phyloP scores from a whole-genome alignment of 1,140 invertebrate species.

The Maniola jurtina region DNA sequence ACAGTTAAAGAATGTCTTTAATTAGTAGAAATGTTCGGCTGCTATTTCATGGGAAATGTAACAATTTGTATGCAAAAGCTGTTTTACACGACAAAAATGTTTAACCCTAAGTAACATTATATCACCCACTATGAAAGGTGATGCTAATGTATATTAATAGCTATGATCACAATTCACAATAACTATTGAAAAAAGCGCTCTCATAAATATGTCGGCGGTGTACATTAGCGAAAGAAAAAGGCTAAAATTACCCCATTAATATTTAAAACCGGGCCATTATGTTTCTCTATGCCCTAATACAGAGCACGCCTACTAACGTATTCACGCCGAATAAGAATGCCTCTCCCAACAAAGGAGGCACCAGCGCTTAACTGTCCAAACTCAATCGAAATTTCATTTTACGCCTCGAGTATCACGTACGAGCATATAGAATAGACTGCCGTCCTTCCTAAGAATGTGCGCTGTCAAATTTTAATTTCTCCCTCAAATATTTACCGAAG shows the following conservation, averaged over 20 bases:
- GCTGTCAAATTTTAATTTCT: conserved; percentile 79
- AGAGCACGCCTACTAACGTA: conserved; percentile 35
- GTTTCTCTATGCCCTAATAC: conserved; percentile 27
- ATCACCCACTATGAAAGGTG: neutral
- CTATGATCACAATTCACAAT: conserved; percentile 5
- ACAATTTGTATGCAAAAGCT: no score
- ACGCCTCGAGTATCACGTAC: conserved; percentile 73
- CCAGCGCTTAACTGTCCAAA: conserved; percentile 57
- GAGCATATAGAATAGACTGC: conserved; percentile 67
- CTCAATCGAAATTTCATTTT: conserved; percentile 77
- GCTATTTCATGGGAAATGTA: no score
- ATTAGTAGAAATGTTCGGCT: no score
- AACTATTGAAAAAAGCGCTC: conserved; percentile 1
- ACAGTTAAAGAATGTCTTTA: no score
- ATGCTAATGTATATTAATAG: neutral
- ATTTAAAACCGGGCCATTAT: conserved; percentile 26
- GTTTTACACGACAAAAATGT: neutral
- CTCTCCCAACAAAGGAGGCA: conserved; percentile 32
- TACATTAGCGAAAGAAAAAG: conserved; percentile 18
- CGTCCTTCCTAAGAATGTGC: conserved; percentile 62
- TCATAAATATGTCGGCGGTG: neutral
- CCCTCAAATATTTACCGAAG: conserved; percentile 78
- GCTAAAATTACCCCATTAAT: conserved; percentile 30
- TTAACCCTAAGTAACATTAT: neutral
- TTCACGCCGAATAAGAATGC: conserved; percentile 31